These are phyloP conservation scores for Hirtodrosophila cameraria DNA, from an alignment of 2,888 invertebrate genomes.

Conservation along the genomic window DNA sequence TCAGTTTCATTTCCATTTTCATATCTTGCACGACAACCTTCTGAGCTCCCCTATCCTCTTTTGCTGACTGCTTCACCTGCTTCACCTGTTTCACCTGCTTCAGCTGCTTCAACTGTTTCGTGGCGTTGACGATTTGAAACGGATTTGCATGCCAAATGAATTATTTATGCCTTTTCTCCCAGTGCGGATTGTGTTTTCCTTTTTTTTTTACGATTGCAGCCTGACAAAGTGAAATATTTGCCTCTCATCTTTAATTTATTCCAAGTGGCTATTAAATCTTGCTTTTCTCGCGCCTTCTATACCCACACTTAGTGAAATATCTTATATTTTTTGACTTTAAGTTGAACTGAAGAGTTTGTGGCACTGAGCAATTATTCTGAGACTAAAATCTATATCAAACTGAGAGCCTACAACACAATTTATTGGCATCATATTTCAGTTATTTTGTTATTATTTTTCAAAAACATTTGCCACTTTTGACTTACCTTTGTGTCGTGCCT, in stretches of 20 bases:
- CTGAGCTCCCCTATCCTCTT: constrained; percentile 3
- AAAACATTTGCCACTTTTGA: background rate
- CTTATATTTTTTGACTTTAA: constrained; percentile 18
- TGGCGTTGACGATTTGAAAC: constrained; percentile 73
- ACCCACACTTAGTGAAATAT: constrained; percentile 13
- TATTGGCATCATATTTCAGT: too few relatives aligned
- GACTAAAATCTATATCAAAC: background rate
- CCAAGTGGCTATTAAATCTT: constrained; percentile 78
- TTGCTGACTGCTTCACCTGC: constrained; percentile 39
- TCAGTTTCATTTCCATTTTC: constrained; percentile 39
- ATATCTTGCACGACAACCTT: background rate
- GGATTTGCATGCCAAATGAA: constrained; percentile 80
- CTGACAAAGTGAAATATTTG: constrained; percentile 67
- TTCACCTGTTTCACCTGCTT: too few relatives aligned
- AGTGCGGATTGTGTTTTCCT: constrained; percentile 19
- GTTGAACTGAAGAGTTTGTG: background rate
- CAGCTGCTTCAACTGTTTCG: constrained; percentile 50
- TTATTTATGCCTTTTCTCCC: constrained; percentile 71
- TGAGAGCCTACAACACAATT: background rate
- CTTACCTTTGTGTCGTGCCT: constrained; percentile 83
- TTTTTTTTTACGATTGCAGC: constrained; percentile 27
- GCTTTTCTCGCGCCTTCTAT: constrained; percentile 53
- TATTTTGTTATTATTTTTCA: background rate
- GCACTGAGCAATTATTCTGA: background rate
- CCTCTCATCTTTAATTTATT: constrained; percentile 76